phyloP scores from a whole-genome alignment of 1,140 invertebrate species.

The Pissodes strobi region DNA sequence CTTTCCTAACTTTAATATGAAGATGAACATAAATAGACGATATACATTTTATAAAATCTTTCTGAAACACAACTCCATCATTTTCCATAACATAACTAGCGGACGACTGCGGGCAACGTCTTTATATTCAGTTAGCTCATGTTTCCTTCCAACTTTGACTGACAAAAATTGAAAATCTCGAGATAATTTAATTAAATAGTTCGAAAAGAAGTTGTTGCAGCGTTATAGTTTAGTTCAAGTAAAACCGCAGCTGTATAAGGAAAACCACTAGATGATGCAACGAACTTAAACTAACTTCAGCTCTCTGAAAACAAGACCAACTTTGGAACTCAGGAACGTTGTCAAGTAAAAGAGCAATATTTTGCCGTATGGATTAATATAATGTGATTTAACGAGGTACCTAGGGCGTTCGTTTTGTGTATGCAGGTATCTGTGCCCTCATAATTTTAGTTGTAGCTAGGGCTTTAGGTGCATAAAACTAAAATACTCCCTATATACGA shows the following conservation, averaged over 20 bases:
- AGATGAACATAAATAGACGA: no score
- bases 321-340: slow-evolving; percentile 11
- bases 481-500: no score
- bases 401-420: no score
- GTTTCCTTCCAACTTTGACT: slow-evolving; percentile 2
- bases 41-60: no score
- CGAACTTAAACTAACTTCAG: slow-evolving; percentile 14
- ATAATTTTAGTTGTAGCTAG: no score
- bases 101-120: slow-evolving; percentile 13
- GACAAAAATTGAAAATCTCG: slow-evolving; percentile 5
- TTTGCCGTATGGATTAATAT: slow-evolving; percentile 19
- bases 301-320: slow-evolving; percentile 15
- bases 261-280: slow-evolving; percentile 11
- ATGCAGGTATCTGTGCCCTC: no score
- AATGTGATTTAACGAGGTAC: slow-evolving; percentile 14
- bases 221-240: slow-evolving; percentile 15
- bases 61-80: neutral
- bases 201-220: slow-evolving; percentile 17
- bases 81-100: slow-evolving; percentile 20
- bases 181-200: slow-evolving; percentile 25
- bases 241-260: slow-evolving; percentile 2
- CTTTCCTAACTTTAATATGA: no score
- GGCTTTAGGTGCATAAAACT: no score
- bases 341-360: slow-evolving; percentile 12
- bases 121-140: slow-evolving; percentile 21